phyloP scores from a whole-genome alignment of 1,140 invertebrate species.

The Drosophila equinoxialis region DNA sequence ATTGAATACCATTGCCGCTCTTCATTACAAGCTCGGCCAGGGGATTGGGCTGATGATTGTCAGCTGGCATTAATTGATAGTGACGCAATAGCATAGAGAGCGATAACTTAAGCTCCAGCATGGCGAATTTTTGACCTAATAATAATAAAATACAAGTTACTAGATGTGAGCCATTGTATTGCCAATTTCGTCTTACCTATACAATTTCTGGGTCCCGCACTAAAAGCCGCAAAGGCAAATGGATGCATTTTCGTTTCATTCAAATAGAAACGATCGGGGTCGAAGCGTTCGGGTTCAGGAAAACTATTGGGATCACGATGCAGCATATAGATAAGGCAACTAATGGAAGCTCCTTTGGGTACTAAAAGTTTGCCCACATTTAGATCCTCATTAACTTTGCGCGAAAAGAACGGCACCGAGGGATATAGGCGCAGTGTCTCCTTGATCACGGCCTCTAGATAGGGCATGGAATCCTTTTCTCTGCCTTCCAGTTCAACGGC shows the following conservation, averaged over 20 bases:
- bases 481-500: constrained; percentile 84
- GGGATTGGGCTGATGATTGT: constrained; percentile 56
- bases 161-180: neutral
- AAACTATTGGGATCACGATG: constrained; percentile 86
- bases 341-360: constrained; percentile 84
- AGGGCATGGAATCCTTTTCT: constrained; percentile 85
- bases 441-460: constrained; percentile 88
- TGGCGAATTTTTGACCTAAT: constrained; percentile 84
- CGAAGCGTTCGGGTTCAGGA: constrained; percentile 87
- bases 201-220: constrained; percentile 87
- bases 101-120: constrained; percentile 83
- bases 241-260: constrained; percentile 84
- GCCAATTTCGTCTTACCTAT: constrained; percentile 84
- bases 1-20: constrained; percentile 80
- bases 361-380: constrained; percentile 77
- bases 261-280: constrained; percentile 87
- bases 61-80: constrained; percentile 77
- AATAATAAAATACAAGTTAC: neutral
- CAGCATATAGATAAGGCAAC: constrained; percentile 84
- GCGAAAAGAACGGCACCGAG: constrained; percentile 87
- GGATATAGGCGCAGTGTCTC: constrained; percentile 87
- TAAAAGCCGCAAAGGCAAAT: constrained; percentile 87
- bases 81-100: constrained; percentile 80
- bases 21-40: constrained; percentile 82
- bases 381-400: constrained; percentile 84